These are phyloP conservation scores for Montipora capitata DNA, from an alignment of 92 coral and sea anemone genomes.

Conservation along the genomic window DNA sequence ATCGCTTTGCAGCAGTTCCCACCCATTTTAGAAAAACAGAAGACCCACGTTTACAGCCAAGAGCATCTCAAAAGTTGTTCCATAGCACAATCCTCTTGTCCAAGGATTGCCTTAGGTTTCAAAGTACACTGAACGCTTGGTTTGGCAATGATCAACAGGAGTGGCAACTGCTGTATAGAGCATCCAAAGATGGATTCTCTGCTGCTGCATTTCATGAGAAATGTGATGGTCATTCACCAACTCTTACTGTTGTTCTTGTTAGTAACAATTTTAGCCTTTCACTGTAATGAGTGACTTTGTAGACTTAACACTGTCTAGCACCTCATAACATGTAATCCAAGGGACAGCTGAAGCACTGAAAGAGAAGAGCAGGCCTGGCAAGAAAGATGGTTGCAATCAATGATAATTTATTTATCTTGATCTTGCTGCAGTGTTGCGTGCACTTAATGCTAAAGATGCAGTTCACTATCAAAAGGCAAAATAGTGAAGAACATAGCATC, in stretches of 20 bases:
- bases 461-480: no score
- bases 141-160: conserved; percentile 91
- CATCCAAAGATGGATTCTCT: conserved; percentile 87
- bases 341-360: no score
- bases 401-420: no score
- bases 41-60: conserved; percentile 89
- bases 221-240: conserved; percentile 93
- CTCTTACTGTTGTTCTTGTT: conserved; percentile 88
- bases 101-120: conserved; percentile 84
- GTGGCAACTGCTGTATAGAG: conserved; percentile 92
- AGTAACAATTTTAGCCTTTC: neutral
- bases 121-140: conserved; percentile 84
- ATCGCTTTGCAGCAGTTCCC: conserved; percentile 98
- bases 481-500: no score
- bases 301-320: no score
- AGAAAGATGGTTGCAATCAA: no score
- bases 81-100: conserved; percentile 80
- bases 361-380: no score
- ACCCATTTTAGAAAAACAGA: conserved; percentile 78
- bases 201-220: conserved; percentile 89
- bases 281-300: neutral
- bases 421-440: no score
- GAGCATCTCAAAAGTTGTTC: conserved; percentile 87
- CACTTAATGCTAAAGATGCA: no score
- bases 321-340: no score